Percentiles rank a stretch among this genome's conserved stretches.
Conservation (phyloP, 2,888 invertebrate species). For the Erpobdella octoculata region DNA sequence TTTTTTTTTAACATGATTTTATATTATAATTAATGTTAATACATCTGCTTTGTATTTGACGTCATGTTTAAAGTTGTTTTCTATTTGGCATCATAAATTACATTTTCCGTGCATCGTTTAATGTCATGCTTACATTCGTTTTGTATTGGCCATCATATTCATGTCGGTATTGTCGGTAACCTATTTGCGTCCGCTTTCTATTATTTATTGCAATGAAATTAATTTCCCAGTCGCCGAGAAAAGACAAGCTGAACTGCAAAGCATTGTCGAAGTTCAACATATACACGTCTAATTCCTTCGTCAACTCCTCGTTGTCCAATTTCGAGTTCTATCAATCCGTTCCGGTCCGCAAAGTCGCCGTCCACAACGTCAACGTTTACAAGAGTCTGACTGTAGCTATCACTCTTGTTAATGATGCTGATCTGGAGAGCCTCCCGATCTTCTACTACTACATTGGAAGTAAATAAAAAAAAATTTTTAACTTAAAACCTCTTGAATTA, state of each 20-base stretch:
- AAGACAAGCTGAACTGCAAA: conserved; percentile 30
- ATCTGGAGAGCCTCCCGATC: conserved; percentile 33
- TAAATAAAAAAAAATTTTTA: conserved; percentile 25
- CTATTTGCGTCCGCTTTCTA: too few species aligned
- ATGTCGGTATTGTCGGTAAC: too few species aligned
- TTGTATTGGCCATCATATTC: too few species aligned
- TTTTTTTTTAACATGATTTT: too few species aligned
- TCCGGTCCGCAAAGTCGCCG: not conserved
- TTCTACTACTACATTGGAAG: conserved; percentile 33
- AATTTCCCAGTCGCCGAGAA: conserved; percentile 4
- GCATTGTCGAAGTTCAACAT: conserved; percentile 29
- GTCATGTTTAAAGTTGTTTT: too few species aligned
- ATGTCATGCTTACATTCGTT: too few species aligned
- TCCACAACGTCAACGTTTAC: conserved; percentile 31
- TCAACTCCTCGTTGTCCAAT: not conserved
- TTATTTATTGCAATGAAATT: too few species aligned
- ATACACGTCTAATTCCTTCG: conserved; percentile 18
- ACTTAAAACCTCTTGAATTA: not conserved
- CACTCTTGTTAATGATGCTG: conserved; percentile 35
- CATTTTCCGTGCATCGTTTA: too few species aligned
- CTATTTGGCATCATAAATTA: too few species aligned
- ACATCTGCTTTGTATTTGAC: too few species aligned
- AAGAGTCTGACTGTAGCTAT: conserved; percentile 35
- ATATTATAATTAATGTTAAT: too few species aligned
- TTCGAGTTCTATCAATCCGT: not conserved